Base-by-base conservation (phyloP, 2,113 vertebrate species). In the Engystomops pustulosus region DNA sequence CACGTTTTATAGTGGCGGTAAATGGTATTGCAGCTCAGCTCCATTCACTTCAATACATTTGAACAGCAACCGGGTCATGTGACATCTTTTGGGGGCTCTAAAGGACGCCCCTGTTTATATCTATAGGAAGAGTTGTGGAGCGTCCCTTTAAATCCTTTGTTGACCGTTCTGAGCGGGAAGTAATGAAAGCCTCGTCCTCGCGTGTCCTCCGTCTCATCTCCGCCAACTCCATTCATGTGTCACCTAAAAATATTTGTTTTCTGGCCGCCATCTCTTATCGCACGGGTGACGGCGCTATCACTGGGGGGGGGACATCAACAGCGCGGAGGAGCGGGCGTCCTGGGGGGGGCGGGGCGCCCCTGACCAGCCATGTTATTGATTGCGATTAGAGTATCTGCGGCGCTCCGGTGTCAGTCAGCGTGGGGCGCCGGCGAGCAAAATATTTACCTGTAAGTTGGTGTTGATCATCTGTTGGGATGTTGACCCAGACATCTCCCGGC, bases 381-480 rank as follows among this genome's bases (percentile, higher is more conserved):
- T 93, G 91, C 92, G 92, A 89, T 92, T 91, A 90, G 86, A 87
- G 86, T 86, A 87, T 89, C 88, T 87, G 89, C 88, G 89, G 90
- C 88, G 90, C 65, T 86, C 86, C 82, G 67, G 90, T 91, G 88
- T 87, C 90, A 90, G 86, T 89, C 80, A 58, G 38, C 86, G 84
- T 87, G 58, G 89, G 93, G 90, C 75, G 90, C 92, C 91, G 91
- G 90, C 88, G 93, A 90, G 90, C 92, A 89, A 88, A 92, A 93
- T 93, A 94, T 94, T 94, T 93, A 92, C 92, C 90, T 85, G 90
- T 90, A 93, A 91, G 90, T 89, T 91, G 92, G 91, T 92, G 93
- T 90, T 89, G 87, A 89, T 90, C 94, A 94, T 95, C 93, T 91
- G 87, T 92, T 91, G 81, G 70, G 72, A 69, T 78, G 55, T 70